A percentile compares a stretch with the other conserved stretches of the same genome.
phyloP scores from a whole-genome alignment of 2,797 vertebrate species.

The Semaprochilodus insignis region DNA sequence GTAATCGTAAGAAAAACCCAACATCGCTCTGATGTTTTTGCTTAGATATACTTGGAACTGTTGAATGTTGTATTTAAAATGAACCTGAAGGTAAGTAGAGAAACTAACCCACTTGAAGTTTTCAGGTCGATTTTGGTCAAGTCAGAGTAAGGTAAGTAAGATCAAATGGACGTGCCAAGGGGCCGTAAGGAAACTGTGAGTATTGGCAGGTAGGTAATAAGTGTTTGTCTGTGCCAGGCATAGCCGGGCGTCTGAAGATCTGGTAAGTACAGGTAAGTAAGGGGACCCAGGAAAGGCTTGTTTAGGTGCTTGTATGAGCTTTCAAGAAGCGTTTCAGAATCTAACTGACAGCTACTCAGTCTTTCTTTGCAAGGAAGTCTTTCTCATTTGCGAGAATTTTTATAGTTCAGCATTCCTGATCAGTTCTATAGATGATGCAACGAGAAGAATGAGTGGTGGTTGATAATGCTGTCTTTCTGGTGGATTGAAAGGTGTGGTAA shows the following conservation, averaged over 20 bases:
- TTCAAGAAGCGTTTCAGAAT: neutral
- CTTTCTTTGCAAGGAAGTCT: neutral
- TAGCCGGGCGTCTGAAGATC: constrained; percentile 59
- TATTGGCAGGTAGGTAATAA: constrained; percentile 76
- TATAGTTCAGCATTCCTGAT: neutral
- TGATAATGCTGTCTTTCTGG: neutral
- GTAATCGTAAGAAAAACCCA: constrained; percentile 76
- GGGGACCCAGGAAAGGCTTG: constrained; percentile 55
- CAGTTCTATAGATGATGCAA: neutral
- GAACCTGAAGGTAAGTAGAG: constrained; percentile 80
- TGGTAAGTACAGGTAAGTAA: constrained; percentile 77
- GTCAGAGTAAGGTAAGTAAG: constrained; percentile 78
- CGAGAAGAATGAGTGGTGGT: neutral
- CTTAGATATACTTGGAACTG: constrained; percentile 79
- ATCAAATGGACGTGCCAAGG: constrained; percentile 57
- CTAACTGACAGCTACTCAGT: neutral
- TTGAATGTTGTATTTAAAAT: constrained; percentile 82
- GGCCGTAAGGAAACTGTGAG: constrained; percentile 73
- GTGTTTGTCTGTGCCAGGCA: constrained; percentile 76
- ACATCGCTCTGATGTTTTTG: constrained; percentile 76
- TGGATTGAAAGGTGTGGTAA: neutral
- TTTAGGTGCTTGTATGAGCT: neutral
- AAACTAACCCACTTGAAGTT: constrained; percentile 79
- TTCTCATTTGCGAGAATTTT: no score
- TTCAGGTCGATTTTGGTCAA: constrained; percentile 68